Evolutionary conservation across 1,140 invertebrate species (phyloP).

Genomic region (Solenopsis fugax): DNA sequence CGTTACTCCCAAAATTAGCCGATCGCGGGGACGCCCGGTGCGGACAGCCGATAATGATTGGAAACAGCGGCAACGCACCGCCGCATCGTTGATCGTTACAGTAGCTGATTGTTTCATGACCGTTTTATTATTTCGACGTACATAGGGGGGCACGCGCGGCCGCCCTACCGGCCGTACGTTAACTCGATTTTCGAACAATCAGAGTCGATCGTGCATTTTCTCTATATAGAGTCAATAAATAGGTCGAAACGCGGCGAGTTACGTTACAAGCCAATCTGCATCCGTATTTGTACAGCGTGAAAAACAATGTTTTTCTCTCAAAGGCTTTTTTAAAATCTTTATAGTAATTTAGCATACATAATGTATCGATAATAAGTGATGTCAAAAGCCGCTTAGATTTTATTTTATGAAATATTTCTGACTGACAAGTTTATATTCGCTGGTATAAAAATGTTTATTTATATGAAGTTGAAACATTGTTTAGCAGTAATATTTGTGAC

Average conservation of each 20-base stretch:
- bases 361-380: neutral
- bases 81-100: conserved; percentile 73
- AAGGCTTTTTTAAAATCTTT: neutral
- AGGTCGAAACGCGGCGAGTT: conserved; percentile 34
- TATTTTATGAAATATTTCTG: conserved; percentile 17
- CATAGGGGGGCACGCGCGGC: conserved; percentile 27
- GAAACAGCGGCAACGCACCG: conserved; percentile 63
- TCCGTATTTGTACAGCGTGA: neutral
- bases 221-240: conserved; percentile 44
- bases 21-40: conserved; percentile 56
- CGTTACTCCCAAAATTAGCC: conserved; percentile 67
- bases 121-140: conserved; percentile 75
- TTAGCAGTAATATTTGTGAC: conserved; percentile 4
- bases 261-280: conserved; percentile 33
- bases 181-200: conserved; percentile 72
- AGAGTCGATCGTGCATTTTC: conserved; percentile 63
- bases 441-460: conserved; percentile 26
- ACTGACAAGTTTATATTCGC: conserved; percentile 1
- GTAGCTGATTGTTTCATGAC: conserved; percentile 74
- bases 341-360: neutral
- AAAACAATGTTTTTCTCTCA: neutral
- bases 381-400: neutral
- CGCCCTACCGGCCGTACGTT: conserved; percentile 47
- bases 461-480: neutral
- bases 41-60: conserved; percentile 76